Percentiles rank a stretch among this genome's conserved stretches.
Evolutionary conservation across 92 coral and sea anemone genomes (phyloP).

Genomic region (Palythoa heliodiscus): DNA sequence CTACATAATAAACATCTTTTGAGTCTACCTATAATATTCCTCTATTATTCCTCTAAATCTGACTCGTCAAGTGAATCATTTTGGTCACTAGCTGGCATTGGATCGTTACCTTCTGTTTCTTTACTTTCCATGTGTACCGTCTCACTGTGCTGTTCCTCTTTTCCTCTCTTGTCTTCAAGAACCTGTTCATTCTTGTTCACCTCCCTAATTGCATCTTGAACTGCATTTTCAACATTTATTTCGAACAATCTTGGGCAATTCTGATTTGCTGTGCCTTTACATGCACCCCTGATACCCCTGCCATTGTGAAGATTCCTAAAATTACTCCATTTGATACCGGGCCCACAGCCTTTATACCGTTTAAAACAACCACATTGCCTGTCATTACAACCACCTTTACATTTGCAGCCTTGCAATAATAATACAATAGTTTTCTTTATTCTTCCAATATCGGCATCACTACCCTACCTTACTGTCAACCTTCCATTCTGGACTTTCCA

Average conservation of each 20-base stretch:
- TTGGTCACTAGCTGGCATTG: not conserved
- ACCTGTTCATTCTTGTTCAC: too few species aligned
- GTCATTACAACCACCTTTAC: too few species aligned
- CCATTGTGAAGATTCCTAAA: constrained; percentile 4
- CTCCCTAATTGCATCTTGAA: too few species aligned
- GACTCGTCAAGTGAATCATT: not conserved
- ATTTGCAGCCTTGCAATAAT: too few species aligned
- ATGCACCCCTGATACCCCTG: too few species aligned
- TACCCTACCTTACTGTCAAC: too few species aligned
- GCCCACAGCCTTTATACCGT: not conserved
- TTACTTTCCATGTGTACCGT: not conserved
- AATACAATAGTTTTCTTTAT: too few species aligned
- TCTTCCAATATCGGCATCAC: too few species aligned
- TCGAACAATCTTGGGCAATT: not conserved
- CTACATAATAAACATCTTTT: not conserved
- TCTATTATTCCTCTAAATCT: constrained; percentile 14
- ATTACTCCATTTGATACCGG: too few species aligned
- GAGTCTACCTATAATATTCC: constrained; percentile 4
- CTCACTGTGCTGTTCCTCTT: constrained; percentile 3
- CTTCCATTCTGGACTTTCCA: too few species aligned
- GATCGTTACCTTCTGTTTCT: not conserved
- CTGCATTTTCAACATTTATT: not conserved
- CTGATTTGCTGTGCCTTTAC: too few species aligned
- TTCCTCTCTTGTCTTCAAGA: constrained; percentile 16
- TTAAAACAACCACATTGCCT: too few species aligned